These are phyloP conservation scores for Drosophila equinoxialis DNA, from an alignment of 1,140 invertebrate genomes.

Conservation along the genomic window DNA sequence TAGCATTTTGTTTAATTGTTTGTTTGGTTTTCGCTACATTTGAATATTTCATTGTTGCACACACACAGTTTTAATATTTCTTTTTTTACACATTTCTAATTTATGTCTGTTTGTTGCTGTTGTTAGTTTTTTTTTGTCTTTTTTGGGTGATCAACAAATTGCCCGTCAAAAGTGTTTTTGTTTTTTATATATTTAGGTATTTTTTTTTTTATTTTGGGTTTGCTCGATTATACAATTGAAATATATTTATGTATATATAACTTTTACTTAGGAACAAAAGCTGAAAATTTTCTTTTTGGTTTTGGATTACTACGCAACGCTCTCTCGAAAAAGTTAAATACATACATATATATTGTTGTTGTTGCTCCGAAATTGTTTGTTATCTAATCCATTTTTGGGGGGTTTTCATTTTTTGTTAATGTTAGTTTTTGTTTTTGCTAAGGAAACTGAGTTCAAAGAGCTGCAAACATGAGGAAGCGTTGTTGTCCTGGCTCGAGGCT, in stretches of 20 bases:
- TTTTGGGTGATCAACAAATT: background rate
- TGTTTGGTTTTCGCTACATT: constrained; percentile 37
- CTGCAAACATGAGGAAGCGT: constrained; percentile 70
- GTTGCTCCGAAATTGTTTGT: constrained; percentile 7
- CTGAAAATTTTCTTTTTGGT: constrained; percentile 33
- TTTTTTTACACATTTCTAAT: constrained; percentile 20
- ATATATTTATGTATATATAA: constrained; percentile 61
- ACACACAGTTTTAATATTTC: background rate
- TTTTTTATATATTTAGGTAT: constrained; percentile 7
- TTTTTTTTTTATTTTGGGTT: constrained; percentile 25
- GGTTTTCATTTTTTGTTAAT: constrained; percentile 23
- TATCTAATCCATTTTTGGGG: background rate
- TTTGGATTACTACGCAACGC: constrained; percentile 32
- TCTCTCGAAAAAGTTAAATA: constrained; percentile 14
- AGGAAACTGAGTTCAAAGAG: constrained; percentile 77
- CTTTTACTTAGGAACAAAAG: constrained; percentile 73
- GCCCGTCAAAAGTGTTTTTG: background rate
- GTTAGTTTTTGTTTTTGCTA: constrained; percentile 49
- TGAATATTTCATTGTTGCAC: constrained; percentile 34
- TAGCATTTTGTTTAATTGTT: constrained; percentile 22
- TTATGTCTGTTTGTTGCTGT: constrained; percentile 26
- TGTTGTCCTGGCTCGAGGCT: constrained; percentile 41
- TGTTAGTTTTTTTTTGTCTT: background rate
- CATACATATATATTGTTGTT: constrained; percentile 15
- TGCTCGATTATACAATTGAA: constrained; percentile 71